Percentiles rank a stretch among this genome's conserved stretches.
These are phyloP conservation scores for Oreochromis tanganicae DNA, from an alignment of 2,113 vertebrate genomes.

Conservation along the genomic window DNA sequence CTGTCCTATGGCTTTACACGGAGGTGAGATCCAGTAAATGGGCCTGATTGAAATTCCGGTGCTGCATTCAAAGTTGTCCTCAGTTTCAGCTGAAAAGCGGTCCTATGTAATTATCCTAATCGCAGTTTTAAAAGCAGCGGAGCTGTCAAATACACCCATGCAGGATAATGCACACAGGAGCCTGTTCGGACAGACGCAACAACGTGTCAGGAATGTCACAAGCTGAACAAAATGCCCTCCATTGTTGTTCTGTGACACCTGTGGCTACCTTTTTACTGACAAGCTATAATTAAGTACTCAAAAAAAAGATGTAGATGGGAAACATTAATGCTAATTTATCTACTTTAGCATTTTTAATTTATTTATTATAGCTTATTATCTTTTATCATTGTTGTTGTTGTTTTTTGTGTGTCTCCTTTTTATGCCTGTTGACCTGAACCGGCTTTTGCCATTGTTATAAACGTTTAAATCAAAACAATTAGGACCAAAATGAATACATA, in stretches of 20 bases:
- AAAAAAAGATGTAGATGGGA: constrained; percentile 13
- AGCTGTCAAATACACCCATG: constrained; percentile 54
- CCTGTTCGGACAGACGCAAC: constrained; percentile 9
- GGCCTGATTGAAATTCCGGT: constrained; percentile 60
- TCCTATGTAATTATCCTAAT: constrained; percentile 61
- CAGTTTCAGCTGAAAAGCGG: constrained; percentile 43
- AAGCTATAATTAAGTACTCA: constrained; percentile 45
- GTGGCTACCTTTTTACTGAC: constrained; percentile 37
- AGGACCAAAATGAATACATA: not conserved
- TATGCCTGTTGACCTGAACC: not conserved
- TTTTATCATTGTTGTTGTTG: not conserved
- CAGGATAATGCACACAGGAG: constrained; percentile 40
- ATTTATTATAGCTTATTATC: not conserved
- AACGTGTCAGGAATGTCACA: constrained; percentile 39
- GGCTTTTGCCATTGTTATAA: not conserved
- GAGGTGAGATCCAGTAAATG: not conserved
- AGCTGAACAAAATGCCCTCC: constrained; percentile 47
- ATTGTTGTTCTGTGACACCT: constrained; percentile 48
- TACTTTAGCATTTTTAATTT: not conserved
- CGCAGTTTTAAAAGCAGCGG: constrained; percentile 57
- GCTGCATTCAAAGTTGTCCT: constrained; percentile 42
- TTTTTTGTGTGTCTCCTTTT: not conserved
- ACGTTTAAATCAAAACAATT: not conserved
- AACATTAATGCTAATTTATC: constrained; percentile 22
- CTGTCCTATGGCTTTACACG: not conserved